These are phyloP conservation scores for Bufotes viridis DNA, from an alignment of 2,797 vertebrate species.

Conservation along the genomic window DNA sequence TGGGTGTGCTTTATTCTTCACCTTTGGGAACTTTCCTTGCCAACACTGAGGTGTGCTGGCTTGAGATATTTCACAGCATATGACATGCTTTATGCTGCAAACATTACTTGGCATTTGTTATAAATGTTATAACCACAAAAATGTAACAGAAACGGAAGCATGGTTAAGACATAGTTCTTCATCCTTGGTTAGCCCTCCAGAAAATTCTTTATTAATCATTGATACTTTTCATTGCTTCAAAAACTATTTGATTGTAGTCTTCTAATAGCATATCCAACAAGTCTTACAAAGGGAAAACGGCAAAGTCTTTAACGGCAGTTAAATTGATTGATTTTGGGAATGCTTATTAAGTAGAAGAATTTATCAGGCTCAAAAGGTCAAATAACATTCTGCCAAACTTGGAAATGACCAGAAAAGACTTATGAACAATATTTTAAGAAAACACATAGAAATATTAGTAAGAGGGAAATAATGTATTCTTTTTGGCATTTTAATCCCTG, in stretches of 20 bases:
- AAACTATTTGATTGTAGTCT: neutral
- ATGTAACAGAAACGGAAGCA: conserved; percentile 4
- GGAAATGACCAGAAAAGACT: conserved; percentile 26
- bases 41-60: conserved; percentile 15
- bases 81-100: conserved; percentile 7
- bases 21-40: neutral
- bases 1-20: conserved; percentile 5
- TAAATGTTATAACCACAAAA: conserved; percentile 2
- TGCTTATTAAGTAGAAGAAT: conserved; percentile 20
- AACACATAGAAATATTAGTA: neutral
- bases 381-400: neutral
- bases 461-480: conserved; percentile 6
- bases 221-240: neutral
- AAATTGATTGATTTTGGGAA: conserved; percentile 24
- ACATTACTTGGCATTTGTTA: conserved; percentile 28
- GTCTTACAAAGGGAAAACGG: neutral
- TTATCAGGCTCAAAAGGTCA: conserved; percentile 20
- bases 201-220: conserved; percentile 11
- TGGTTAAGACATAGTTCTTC: conserved; percentile 1
- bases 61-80: neutral
- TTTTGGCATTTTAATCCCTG: conserved; percentile 12
- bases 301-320: neutral
- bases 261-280: neutral
- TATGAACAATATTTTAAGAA: conserved; percentile 24
- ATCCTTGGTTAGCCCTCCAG: conserved; percentile 9